These are phyloP conservation scores for Pipistrellus pipistrellus DNA, from an alignment of 2,797 vertebrate species.

Conservation along the genomic window DNA sequence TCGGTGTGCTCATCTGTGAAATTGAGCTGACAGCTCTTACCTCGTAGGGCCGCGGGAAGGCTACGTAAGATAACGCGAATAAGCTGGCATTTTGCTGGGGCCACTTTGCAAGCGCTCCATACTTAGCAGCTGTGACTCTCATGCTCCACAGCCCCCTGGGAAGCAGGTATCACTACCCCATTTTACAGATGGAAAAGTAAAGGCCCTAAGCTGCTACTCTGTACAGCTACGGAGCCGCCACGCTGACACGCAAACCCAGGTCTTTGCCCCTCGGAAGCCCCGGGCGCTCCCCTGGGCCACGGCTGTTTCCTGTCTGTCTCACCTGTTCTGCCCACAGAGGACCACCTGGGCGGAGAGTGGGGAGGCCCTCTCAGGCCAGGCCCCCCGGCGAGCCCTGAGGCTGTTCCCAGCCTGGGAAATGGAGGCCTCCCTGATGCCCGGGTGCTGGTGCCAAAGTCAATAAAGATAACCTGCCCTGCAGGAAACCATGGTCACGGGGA, in stretches of 20 bases:
- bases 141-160: background rate
- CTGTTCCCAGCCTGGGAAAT: background rate
- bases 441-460: background rate
- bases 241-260: background rate
- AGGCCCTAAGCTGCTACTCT: background rate
- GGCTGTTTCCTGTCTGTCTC: background rate
- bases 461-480: background rate
- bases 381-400: background rate
- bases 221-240: background rate
- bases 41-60: rapidly evolving
- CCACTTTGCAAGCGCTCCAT: background rate
- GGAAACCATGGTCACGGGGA: background rate
- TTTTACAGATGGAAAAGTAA: background rate
- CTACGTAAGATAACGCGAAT: background rate
- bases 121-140: background rate
- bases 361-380: background rate
- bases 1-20: background rate
- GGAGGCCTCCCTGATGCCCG: background rate
- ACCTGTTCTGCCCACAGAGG: background rate
- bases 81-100: background rate
- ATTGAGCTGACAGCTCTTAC: background rate
- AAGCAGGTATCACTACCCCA: background rate
- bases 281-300: no score
- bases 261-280: background rate
- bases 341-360: background rate